A percentile compares a stretch with the other conserved stretches of the same genome.
Evolutionary conservation across 2,113 vertebrate species (phyloP).

Genomic region (Corynorhinus townsendii): DNA sequence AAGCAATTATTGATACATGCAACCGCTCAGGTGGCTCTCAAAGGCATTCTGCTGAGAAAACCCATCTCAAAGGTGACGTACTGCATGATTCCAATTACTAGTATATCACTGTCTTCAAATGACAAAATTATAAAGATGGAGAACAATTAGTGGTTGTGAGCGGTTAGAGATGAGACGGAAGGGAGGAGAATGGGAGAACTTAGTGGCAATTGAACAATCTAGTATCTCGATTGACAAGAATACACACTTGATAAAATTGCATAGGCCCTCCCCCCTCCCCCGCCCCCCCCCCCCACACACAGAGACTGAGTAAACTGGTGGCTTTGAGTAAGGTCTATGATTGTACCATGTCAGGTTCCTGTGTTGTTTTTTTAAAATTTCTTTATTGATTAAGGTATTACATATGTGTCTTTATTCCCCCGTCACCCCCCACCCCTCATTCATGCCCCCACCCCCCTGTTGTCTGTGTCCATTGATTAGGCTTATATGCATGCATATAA

Average conservation of each 20-base stretch:
- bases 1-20: not conserved
- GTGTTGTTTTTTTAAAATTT: too few relatives aligned
- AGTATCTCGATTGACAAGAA: not conserved
- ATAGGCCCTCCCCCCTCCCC: rapidly evolving
- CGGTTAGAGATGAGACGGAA: not conserved
- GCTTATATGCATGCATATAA: too few relatives aligned
- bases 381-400: too few relatives aligned
- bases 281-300: too few relatives aligned
- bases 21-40: too few relatives aligned
- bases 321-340: not conserved
- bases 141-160: not conserved
- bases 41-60: not conserved
- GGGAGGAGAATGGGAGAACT: too few relatives aligned
- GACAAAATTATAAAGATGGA: not conserved
- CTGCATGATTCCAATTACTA: not conserved
- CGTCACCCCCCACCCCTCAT: too few relatives aligned
- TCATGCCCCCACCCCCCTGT: too few relatives aligned
- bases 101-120: not conserved
- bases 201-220: not conserved
- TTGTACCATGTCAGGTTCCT: not conserved
- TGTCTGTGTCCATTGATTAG: too few relatives aligned
- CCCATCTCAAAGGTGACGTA: not conserved
- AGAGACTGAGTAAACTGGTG: not conserved
- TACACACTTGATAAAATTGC: not conserved
- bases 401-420: too few relatives aligned